Base-by-base conservation (phyloP, 2,797 vertebrate species). In the Erithacus rubecula region DNA sequence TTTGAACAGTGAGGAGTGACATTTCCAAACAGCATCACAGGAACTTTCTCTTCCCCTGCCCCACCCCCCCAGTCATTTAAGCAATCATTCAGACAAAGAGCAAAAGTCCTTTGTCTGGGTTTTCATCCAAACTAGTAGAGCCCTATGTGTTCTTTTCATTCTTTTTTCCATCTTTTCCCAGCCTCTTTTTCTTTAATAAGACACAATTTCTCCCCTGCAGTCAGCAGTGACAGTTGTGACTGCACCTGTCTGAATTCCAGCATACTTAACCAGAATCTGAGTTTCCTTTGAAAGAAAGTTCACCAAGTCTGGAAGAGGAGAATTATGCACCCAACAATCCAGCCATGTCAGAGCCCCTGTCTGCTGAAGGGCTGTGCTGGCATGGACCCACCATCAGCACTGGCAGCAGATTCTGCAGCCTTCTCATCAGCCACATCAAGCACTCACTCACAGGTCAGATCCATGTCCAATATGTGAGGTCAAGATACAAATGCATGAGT, bases 1-100 rank as follows among this genome's bases (percentile, higher is more conserved):
- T 94, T 94, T 92, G 55, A 93, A 72, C 75, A 83, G 81, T 5
- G 3, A 75, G 83, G n/a, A 87, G n/a, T 89, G 92, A 95, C 78
- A 86, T 96, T 96, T 93, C 75, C 53, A 85, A 94, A 43, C 0
- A 0, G 23, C 56, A 70, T 77, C 72, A 89, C 36, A 68, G 81
- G 52, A 79, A 74, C 64, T 51, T 84, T 90, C 89, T 53, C 63
- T 85, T 78, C 55, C 63, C 34, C 47, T 59, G 36, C 47, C 29
- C 32, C 52, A 39, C 2, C 6, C 30, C 30, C 52, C 18, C 46
- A 70, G 52, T 67, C 32, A 62, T 76, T 87, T 36, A 63, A 74
- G 44, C 32, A 65, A 81, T 71, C 4, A 4, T 76, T 91, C 72
- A 90, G 69, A 89, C 76, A 83, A 74, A 84, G 32, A 67, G 52